phyloP scores from a whole-genome alignment of 2,888 invertebrate species.

The Imbricaverruca yamaguchii region DNA sequence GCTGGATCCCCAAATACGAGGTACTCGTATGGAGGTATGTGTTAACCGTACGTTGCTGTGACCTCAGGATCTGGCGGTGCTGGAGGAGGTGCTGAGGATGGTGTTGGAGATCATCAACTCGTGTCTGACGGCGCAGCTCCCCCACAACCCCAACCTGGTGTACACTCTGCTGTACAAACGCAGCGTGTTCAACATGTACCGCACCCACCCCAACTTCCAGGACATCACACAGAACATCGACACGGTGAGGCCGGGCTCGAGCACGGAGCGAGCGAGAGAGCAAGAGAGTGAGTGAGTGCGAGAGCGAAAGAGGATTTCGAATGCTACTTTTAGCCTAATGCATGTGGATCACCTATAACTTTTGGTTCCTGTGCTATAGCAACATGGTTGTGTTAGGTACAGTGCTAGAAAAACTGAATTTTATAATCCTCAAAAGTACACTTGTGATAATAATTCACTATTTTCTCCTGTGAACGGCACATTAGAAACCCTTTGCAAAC shows the following conservation, averaged over 20 bases:
- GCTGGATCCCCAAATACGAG: no score
- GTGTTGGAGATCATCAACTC: constrained; percentile 96
- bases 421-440: no score
- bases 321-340: background rate
- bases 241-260: constrained; percentile 51
- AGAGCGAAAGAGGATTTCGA: background rate
- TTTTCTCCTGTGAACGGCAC: no score
- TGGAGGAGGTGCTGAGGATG: constrained; percentile 95
- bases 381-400: no score
- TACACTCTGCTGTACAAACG: constrained; percentile 92
- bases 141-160: constrained; percentile 82
- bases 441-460: no score
- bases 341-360: background rate
- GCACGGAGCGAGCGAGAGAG: background rate
- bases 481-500: no score
- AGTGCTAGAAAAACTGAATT: no score
- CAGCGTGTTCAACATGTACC: constrained; percentile 76
- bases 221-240: constrained; percentile 92
- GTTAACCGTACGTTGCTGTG: constrained; percentile 39
- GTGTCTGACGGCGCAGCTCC: constrained; percentile 76
- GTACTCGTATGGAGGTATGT: no score
- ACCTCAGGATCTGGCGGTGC: constrained; percentile 80
- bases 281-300: no score
- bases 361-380: no score
- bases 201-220: constrained; percentile 80